A percentile compares a stretch with the other conserved stretches of the same genome.
Conservation (phyloP, 2,113 vertebrate species). For the Nipponia nippon region DNA sequence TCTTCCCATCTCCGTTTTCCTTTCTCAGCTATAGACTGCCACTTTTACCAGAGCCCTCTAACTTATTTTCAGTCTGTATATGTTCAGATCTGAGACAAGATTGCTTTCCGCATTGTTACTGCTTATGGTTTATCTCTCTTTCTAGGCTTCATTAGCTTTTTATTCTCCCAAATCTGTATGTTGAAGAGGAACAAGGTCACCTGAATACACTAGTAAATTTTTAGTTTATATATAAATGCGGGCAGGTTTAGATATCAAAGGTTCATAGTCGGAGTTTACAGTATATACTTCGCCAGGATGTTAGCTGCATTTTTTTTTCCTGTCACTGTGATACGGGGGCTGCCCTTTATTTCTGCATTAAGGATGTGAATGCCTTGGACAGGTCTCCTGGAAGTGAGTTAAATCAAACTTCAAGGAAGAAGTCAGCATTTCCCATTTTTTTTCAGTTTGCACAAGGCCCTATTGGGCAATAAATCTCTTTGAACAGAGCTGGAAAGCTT, state of each 20-base stretch:
- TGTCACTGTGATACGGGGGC: background rate
- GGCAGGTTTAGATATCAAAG: background rate
- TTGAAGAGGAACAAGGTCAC: background rate
- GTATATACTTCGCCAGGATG: background rate
- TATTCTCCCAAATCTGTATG: background rate
- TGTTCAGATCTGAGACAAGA: background rate
- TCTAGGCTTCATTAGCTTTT: background rate
- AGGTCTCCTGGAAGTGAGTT: background rate
- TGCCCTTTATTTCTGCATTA: background rate
- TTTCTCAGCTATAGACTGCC: background rate
- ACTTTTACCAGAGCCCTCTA: background rate
- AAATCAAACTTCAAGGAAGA: background rate
- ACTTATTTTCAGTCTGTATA: background rate
- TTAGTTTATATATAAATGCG: background rate
- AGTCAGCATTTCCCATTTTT: background rate
- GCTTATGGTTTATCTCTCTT: background rate
- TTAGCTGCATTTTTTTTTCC: background rate
- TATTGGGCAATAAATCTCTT: background rate
- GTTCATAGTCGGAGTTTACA: background rate
- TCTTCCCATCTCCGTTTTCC: background rate
- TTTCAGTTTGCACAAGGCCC: background rate
- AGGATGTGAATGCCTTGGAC: background rate
- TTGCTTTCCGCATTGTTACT: background rate
- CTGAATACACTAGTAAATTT: background rate
- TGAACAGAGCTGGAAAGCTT: background rate